Conservation (phyloP, 2,113 vertebrate species). For the Zeus faber region DNA sequence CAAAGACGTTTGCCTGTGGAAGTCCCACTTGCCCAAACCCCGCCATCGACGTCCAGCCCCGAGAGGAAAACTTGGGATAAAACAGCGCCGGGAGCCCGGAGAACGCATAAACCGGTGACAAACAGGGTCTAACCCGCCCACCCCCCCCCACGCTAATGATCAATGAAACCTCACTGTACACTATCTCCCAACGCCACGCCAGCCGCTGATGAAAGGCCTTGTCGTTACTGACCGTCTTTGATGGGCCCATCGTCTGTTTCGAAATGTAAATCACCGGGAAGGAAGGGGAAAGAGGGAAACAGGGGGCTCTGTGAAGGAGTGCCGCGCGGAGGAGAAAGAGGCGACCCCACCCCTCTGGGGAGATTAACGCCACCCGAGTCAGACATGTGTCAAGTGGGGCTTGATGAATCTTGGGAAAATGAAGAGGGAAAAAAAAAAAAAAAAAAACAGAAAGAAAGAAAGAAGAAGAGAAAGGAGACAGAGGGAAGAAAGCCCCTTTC, state of each 20-base stretch:
- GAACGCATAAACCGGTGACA: constrained; percentile 46
- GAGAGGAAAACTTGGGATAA: constrained; percentile 66
- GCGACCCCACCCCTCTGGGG: constrained; percentile 66
- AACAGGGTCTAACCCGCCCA: constrained; percentile 22
- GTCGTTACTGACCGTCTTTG: constrained; percentile 72
- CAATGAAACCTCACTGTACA: constrained; percentile 60
- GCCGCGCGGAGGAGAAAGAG: constrained; percentile 50
- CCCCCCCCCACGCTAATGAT: constrained; percentile 65
- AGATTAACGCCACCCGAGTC: constrained; percentile 71
- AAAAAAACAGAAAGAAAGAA: constrained; percentile 39
- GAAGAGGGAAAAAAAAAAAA: constrained; percentile 25
- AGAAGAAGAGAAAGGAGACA: constrained; percentile 21
- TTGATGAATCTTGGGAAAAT: constrained; percentile 73
- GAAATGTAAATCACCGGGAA: constrained; percentile 76
- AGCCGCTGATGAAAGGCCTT: constrained; percentile 69
- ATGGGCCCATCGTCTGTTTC: constrained; percentile 74
- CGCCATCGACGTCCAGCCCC: constrained; percentile 62
- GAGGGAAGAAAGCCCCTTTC: constrained; percentile 67
- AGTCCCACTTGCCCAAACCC: constrained; percentile 60
- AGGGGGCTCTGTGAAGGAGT: constrained; percentile 57
- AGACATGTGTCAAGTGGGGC: constrained; percentile 76
- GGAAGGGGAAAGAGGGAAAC: constrained; percentile 42
- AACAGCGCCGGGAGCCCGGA: constrained; percentile 63
- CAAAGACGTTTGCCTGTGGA: constrained; percentile 61
- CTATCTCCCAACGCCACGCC: constrained; percentile 56